Conservation (phyloP, 2,797 vertebrate species). For the Ciconia nigra region DNA sequence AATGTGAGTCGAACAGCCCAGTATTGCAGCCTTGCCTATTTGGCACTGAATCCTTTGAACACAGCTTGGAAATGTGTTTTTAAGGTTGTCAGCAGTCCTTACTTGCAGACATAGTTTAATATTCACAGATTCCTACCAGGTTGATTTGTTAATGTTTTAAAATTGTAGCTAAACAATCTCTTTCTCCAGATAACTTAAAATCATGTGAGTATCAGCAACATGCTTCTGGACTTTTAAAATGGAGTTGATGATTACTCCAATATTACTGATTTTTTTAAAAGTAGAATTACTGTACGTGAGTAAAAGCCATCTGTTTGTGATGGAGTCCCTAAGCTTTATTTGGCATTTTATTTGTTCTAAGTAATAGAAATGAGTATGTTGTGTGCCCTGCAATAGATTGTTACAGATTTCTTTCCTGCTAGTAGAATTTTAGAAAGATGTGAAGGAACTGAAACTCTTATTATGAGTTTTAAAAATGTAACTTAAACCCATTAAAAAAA, state of each 20-base stretch:
- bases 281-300: not conserved
- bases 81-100: not conserved
- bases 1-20: not conserved
- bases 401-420: not conserved
- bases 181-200: not conserved
- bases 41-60: constrained; percentile 62
- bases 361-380: not conserved
- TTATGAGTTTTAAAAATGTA: not conserved
- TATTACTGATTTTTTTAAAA: not conserved
- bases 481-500: not conserved
- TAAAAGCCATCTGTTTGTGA: not conserved
- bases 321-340: not conserved
- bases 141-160: not conserved
- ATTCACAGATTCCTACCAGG: not conserved
- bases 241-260: not conserved
- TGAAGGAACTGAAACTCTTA: not conserved
- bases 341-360: not conserved
- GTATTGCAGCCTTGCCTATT: constrained; percentile 25
- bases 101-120: not conserved
- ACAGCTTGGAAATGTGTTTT: constrained; percentile 27
- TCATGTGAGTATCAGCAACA: not conserved
- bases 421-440: not conserved
- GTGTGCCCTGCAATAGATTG: not conserved
- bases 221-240: not conserved
- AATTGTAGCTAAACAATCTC: accelerated